Evolutionary conservation across 1,140 invertebrate genomes (phyloP), one percentile per base, ranked within the genome.

Genomic region (Plectrocnemia conspersa): DNA sequence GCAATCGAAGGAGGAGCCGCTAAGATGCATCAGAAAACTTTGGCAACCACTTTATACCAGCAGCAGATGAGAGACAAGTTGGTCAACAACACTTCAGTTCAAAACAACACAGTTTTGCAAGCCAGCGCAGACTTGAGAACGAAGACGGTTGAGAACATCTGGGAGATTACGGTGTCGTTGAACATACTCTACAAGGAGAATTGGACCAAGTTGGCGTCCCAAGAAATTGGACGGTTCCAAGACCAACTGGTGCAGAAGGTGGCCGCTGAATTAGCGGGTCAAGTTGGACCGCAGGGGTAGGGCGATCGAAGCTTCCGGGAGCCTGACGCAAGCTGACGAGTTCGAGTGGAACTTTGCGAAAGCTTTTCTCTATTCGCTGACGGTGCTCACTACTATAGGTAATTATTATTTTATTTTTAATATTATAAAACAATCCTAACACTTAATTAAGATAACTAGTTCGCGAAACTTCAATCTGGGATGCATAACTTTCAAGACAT

Each of bases 321-420:
- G 65, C 11, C 18, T 40, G 36, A 64, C 63, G 49, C 56, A 53
- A 55, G 58, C 63, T 66, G 70, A 82, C 46, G 75, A 84, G 21
- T 84, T 84, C 66, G 86, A 92, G 65, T 98, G 91, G 91, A 93
- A 88, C 64, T 92, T 96, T 66, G 89, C 91, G 18, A 89, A 90
- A 67, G 89, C 93, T 11, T 96, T 96, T 72, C 82, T 97, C 16
- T 98, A 97, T 75, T 96, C 93, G 11, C 78, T 98, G 45, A 97
- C 94, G 15, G 89, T 97, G 40, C 83, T 97, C 27, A 97, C 93
- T 2, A 97, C 93, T 54, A 96, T 97, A 68, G 94, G 93, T 96
- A 35, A 50, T 36, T 13, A 13, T 13, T 36, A 36, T 16, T 36
- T n/a, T n/a, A n/a, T n/a, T n/a, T n/a, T n/a, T n/a, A n/a, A n/a